Base-by-base conservation (phyloP, 35 echinoderm and acorn worm genomes). In the Apostichopus parvimensis region DNA sequence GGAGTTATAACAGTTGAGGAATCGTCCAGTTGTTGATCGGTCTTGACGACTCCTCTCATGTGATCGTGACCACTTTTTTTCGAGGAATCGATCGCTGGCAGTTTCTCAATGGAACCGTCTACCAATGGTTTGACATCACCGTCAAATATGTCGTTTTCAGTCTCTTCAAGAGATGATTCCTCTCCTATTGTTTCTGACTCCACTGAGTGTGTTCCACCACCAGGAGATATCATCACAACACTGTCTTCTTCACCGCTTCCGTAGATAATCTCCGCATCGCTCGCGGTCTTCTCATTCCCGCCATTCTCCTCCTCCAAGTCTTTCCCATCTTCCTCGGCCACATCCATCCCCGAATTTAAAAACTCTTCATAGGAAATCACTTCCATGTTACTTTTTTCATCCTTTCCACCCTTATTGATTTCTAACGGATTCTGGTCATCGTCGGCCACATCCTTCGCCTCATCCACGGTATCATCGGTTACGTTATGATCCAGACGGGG, bases 291-390 rank as follows among this genome's bases (percentile, higher is more conserved):
- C 59, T 62, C 26, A 12, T 5, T 60, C 60, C 65, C 9, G 26
- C 18, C 58, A 8, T 87, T 55, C 14, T 12, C 20, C 11, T 6
- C 68, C 3, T 9, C 12, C 7, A 4, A 23, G 2, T 20, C 9
- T 10, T 64, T 71, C 25, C 20, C 8, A 24, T 59, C n/a, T 66
- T 71, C 12, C 21, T 62, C 85, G 20, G 57, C 24, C 22, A 28
- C 85, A 72, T 88, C 62, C 23, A 71, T 53, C 9, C 7, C 20
- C 14, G 61, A 72, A 75, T 88, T 88, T 7, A 88, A 64, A 66
- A 88, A 88, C 25, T 88, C 86, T 88, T 68, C 61, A 88, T 88
- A 88, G 10, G 86, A 88, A 66, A 88, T 88, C 8, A 88, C 61
- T 73, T 72, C 86, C 8, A 68, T 17, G 9, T 88, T 68, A 9